Percentiles rank a stretch among this genome's conserved stretches.
Evolutionary conservation across 53 echinoderm and acorn worm genomes (phyloP).

Genomic region (Holothuria leucospilota): DNA sequence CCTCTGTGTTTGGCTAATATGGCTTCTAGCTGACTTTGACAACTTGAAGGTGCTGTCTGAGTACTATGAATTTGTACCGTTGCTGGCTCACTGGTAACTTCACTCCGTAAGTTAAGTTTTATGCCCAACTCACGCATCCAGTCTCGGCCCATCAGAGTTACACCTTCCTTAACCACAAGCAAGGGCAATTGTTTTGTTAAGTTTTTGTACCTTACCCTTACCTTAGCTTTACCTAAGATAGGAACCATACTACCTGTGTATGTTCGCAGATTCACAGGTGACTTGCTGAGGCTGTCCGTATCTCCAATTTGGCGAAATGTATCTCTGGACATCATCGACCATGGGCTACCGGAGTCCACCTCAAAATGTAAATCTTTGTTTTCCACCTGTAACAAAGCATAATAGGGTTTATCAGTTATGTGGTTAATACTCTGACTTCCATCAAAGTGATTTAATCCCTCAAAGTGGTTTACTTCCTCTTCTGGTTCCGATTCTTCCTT

Average conservation of each 20-base stretch:
- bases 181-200: slow-evolving; percentile 36
- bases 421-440: slow-evolving; percentile 2
- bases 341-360: slow-evolving; percentile 61
- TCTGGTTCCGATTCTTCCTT: not conserved
- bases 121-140: slow-evolving; percentile 60
- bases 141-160: slow-evolving; percentile 62
- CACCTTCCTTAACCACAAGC: slow-evolving; percentile 60
- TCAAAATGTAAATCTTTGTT: not conserved
- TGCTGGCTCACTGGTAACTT: too few relatives aligned
- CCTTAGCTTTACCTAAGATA: slow-evolving; percentile 1
- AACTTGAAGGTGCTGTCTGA: not conserved
- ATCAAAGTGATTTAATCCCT: not conserved
- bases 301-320: slow-evolving; percentile 18
- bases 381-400: not conserved
- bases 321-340: slow-evolving; percentile 25
- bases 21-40: not conserved
- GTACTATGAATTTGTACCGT: too few relatives aligned
- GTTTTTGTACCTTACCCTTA: slow-evolving; percentile 26
- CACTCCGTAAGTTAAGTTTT: not conserved
- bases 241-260: slow-evolving; percentile 46
- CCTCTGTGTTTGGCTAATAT: not conserved
- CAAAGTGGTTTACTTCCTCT: too few relatives aligned
- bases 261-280: slow-evolving; percentile 16
- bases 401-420: not conserved
- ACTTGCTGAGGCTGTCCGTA: not conserved